Conservation (phyloP, 2,888 invertebrate genomes). For the Parnassius glacialis region DNA sequence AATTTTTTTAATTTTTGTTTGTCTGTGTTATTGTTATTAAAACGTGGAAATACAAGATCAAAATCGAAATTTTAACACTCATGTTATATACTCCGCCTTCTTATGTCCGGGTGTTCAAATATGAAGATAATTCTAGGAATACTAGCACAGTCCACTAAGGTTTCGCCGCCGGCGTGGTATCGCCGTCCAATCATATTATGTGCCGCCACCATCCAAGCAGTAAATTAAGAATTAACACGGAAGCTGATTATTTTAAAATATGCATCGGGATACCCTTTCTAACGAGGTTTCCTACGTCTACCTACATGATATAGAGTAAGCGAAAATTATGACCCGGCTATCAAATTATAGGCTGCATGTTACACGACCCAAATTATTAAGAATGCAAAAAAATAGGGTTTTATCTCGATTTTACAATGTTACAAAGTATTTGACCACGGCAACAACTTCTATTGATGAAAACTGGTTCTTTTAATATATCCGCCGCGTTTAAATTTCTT, state of each 20-base stretch:
- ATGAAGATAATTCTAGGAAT: conserved; percentile 18
- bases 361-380: conserved; percentile 13
- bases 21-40: too few species aligned
- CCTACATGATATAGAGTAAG: conserved; percentile 16
- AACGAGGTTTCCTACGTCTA: conserved; percentile 46
- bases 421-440: conserved; percentile 23
- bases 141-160: conserved; percentile 55
- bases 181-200: conserved; percentile 66
- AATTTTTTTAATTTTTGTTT: too few species aligned
- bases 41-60: too few species aligned
- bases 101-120: neutral
- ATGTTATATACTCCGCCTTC: too few species aligned
- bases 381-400: neutral
- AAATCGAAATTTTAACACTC: too few species aligned
- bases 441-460: too few species aligned
- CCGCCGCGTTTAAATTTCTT: too few species aligned
- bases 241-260: conserved; percentile 78
- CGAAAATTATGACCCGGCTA: conserved; percentile 22
- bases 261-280: conserved; percentile 72
- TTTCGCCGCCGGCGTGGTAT: conserved; percentile 55
- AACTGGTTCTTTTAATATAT: too few species aligned
- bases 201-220: conserved; percentile 70
- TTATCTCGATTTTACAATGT: too few species aligned
- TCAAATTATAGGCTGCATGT: conserved; percentile 28
- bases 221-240: conserved; percentile 79